A percentile compares a stretch with the other conserved stretches of the same genome.
Conservation (phyloP, 1,140 invertebrate species). For the Diabrotica virgifera region DNA sequence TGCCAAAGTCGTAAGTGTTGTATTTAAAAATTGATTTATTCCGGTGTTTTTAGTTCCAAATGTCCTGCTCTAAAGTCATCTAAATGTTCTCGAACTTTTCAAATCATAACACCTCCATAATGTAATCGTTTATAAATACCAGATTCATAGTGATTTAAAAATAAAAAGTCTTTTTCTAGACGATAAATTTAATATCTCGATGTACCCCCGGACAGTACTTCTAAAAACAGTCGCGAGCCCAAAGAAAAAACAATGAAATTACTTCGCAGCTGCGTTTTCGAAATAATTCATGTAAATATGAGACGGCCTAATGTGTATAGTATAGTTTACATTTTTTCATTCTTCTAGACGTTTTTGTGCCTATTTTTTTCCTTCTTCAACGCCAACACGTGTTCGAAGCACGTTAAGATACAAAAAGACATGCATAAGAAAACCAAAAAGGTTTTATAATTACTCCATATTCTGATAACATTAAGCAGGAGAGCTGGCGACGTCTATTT, state of each 20-base stretch:
- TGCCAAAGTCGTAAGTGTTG: too few species aligned
- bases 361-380: constrained; percentile 8
- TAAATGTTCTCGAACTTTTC: too few species aligned
- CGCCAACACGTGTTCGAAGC: constrained; percentile 21
- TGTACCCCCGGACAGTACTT: constrained; percentile 27
- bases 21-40: too few species aligned
- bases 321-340: constrained; percentile 22
- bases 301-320: constrained; percentile 20
- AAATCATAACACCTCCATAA: too few species aligned
- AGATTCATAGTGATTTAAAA: constrained; percentile 1
- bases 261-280: constrained; percentile 21
- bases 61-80: too few species aligned
- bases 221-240: constrained; percentile 33
- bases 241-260: constrained; percentile 21
- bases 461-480: constrained; percentile 14
- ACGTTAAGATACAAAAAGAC: constrained; percentile 14
- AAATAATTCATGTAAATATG: constrained; percentile 25
- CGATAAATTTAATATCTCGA: constrained; percentile 1
- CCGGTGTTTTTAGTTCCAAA: too few species aligned
- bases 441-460: constrained; percentile 17
- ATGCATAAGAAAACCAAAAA: constrained; percentile 15
- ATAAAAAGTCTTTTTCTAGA: not conserved
- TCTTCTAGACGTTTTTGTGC: constrained; percentile 15
- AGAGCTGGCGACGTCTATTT: constrained; percentile 19
- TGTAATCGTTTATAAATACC: not conserved